Evolutionary conservation across 1,140 invertebrate genomes (phyloP), one percentile per base, ranked within the genome.

Genomic region (Atopsyche davidsoni): DNA sequence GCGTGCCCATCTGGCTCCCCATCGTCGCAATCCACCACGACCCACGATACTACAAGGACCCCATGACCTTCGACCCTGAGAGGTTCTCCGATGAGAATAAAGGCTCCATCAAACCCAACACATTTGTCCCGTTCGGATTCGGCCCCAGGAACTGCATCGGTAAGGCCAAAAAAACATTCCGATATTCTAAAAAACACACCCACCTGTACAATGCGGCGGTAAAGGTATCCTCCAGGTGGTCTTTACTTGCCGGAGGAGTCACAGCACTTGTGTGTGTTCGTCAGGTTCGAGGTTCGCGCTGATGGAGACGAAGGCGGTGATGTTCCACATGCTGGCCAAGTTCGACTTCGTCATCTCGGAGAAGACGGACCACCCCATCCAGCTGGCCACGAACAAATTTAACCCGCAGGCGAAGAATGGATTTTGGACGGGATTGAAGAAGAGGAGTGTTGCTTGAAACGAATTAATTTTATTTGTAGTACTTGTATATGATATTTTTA

Each of bases 101-200:
- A 14, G 22, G 39, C 3, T 57, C 42, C 6, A 50, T 59, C 22
- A 55, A 63, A 11, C 66, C 61, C 1, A 72, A 60, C 42, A 46
- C 62, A 10, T 78, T 64, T 57, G 45, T 77, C 36, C 73, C 78
- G 4, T 79, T 80, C 59, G 75, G 76, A 16, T 61, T 62, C n/a
- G 78, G 78, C 17, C 75, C 75, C 2, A 62, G 77, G 51, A 73
- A 70, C 49, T 79, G 78, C 51, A 66, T 79, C 3, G 43, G 22
- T 36, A 17, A 53, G 31, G n/a, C n/a, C n/a, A n/a, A n/a, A n/a
- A n/a, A n/a, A n/a, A n/a, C n/a, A n/a, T n/a, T n/a, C n/a, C n/a
- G n/a, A n/a, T n/a, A n/a, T n/a, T n/a, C n/a, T n/a, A n/a, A n/a
- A n/a, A n/a, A n/a, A n/a, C n/a, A n/a, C n/a, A n/a, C n/a, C n/a